Evolutionary conservation across 1,140 invertebrate genomes (phyloP), one percentile per base, ranked within the genome.

Genomic region (Drosophila subobscura): DNA sequence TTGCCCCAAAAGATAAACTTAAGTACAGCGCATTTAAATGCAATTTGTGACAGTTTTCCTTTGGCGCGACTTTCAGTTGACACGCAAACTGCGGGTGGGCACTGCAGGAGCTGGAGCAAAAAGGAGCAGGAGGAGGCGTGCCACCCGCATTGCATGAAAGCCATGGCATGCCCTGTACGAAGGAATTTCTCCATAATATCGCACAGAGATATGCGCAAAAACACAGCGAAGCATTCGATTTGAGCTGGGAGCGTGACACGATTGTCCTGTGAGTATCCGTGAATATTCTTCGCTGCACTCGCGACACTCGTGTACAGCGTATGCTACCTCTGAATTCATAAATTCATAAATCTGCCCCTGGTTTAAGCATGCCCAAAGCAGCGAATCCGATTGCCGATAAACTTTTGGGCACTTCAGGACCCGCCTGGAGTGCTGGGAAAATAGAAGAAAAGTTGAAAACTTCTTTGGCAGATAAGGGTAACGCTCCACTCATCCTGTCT

Each of bases 21-120:
- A 71, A 76, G 55, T 56, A 74, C 66, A 58, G 29, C 57, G 64
- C 70, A 86, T 86, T 86, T 86, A 85, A 86, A 85, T 86, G 81
- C 81, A 86, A 85, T 85, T 85, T 86, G 81, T 59, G 58, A 66
- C 68, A 85, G 68, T 80, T 73, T 86, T 63, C 45, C 51, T 51
- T 79, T 57, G 14, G 46, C 51, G 64, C 75, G 63, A 81, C 74
- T 81, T 83, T 78, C 79, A 83, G 65, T 45, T 83, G 74, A 70
- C 79, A 78, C 74, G 70, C 74, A 81, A 65, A 64, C 42, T 63
- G 45, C 37, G 45, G 23, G 16, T 23, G 22, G 40, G 5, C n/a
- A 8, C 14, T 12, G 33, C 16, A 25, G 6, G 7, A 20, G 41
- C 10, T 14, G 16, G 10, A n/a, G 20, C 41, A 44, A 12, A 23